A percentile compares a stretch with the other conserved stretches of the same genome.
Evolutionary conservation across 2,888 invertebrate species (phyloP).

Genomic region (Drosophila tanythrix): DNA sequence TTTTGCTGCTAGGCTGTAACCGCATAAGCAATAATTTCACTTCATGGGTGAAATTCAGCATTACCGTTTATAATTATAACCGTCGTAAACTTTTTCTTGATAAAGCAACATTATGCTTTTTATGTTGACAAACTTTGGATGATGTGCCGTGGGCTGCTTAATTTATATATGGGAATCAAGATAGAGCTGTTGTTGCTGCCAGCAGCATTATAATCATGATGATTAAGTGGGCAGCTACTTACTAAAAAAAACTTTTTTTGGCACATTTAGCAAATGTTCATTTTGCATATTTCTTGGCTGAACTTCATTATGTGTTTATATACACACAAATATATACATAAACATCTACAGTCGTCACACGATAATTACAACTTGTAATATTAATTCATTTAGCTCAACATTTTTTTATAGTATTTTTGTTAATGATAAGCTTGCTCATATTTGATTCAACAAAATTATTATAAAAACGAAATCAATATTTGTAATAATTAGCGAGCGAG

Average conservation of each 20-base stretch:
- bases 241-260: slow-evolving; percentile 1
- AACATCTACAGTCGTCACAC: neutral
- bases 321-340: neutral
- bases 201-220: slow-evolving; percentile 17
- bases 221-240: slow-evolving; percentile 31
- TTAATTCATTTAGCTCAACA: neutral
- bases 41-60: slow-evolving; percentile 67
- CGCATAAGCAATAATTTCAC: slow-evolving; percentile 63
- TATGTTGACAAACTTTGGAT: slow-evolving; percentile 37
- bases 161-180: slow-evolving; percentile 40
- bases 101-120: slow-evolving; percentile 33
- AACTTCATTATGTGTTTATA: slow-evolving; percentile 4
- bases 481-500: neutral
- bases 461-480: neutral
- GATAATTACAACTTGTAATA: neutral
- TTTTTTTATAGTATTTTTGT: neutral
- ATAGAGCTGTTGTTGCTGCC: neutral
- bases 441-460: neutral
- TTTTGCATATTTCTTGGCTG: slow-evolving; percentile 13
- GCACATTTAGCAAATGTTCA: slow-evolving; percentile 23
- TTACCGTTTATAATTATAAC: slow-evolving; percentile 49
- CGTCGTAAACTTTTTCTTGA: slow-evolving; percentile 23
- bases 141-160: slow-evolving; percentile 28
- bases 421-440: neutral
- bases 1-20: slow-evolving; percentile 9